A percentile compares a stretch with the other conserved stretches of the same genome.
Evolutionary conservation across 2,888 invertebrate genomes (phyloP).

Genomic region (Phoenoteleia sp.): DNA sequence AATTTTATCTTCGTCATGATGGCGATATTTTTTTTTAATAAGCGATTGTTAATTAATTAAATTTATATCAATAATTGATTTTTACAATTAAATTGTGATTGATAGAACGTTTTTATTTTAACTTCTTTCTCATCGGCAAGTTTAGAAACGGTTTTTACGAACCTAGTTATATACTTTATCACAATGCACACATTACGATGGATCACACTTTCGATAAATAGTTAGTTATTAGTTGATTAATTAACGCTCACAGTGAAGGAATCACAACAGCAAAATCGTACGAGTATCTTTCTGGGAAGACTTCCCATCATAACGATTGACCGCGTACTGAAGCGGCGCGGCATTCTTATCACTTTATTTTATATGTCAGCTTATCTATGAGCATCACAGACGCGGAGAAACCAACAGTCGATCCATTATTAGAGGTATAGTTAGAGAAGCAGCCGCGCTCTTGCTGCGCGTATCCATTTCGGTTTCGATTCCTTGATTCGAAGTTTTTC

Average conservation of each 20-base stretch:
- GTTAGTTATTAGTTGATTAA: neutral
- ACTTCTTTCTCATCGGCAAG: neutral
- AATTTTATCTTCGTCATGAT: neutral
- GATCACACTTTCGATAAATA: neutral
- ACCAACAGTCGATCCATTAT: conserved; percentile 36
- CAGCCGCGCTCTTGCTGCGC: neutral
- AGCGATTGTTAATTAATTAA: too few relatives aligned
- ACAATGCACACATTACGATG: neutral
- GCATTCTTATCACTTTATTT: conserved; percentile 60
- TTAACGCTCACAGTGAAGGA: neutral
- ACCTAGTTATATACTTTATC: neutral
- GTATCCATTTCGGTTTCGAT: conserved; percentile 5
- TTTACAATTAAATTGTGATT: neutral
- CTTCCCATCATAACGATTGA: conserved; percentile 54
- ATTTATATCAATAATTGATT: too few relatives aligned
- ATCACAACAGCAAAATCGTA: neutral
- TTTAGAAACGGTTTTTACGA: neutral
- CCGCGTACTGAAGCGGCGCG: conserved; percentile 37
- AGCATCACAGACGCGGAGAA: conserved; percentile 46
- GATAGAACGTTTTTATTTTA: neutral
- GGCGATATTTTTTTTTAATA: neutral
- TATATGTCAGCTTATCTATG: conserved; percentile 66
- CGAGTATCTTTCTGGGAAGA: conserved; percentile 15
- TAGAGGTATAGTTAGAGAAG: conserved; percentile 27
- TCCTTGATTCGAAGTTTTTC: too few relatives aligned